Evolutionary conservation across 1,140 invertebrate genomes (phyloP).

Genomic region (Hetaerina americana): DNA sequence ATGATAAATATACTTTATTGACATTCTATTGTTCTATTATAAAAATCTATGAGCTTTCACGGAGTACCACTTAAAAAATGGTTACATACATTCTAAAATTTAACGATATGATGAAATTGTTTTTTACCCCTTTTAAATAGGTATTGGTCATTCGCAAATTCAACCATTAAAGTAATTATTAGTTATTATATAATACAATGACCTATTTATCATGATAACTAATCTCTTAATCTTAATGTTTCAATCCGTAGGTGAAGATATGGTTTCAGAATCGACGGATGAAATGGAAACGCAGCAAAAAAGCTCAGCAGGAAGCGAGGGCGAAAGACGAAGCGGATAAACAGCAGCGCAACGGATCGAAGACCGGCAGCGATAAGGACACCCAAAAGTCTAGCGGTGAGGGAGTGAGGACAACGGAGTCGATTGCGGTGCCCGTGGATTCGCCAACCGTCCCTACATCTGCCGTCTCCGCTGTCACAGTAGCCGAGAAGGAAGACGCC

Average conservation of each 20-base stretch:
- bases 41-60: no score
- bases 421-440: neutral
- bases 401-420: neutral
- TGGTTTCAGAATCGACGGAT: conserved; percentile 93
- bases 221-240: no score
- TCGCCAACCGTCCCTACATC: neutral
- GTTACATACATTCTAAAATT: no score
- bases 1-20: no score
- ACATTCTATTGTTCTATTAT: no score
- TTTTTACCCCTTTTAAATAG: no score
- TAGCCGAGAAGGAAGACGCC: neutral
- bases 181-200: no score
- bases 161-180: no score
- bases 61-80: no score
- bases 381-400: neutral
- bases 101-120: no score
- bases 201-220: no score
- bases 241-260: conserved; percentile 76
- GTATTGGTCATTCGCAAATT: no score
- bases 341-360: neutral
- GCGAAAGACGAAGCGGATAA: conserved; percentile 23
- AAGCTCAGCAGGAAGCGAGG: conserved; percentile 68
- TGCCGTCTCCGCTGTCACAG: neutral
- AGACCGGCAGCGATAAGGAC: neutral
- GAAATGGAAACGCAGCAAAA: conserved; percentile 94